Evolutionary conservation across 2,797 vertebrate species (phyloP).

Genomic region (Dallia pectoralis): DNA sequence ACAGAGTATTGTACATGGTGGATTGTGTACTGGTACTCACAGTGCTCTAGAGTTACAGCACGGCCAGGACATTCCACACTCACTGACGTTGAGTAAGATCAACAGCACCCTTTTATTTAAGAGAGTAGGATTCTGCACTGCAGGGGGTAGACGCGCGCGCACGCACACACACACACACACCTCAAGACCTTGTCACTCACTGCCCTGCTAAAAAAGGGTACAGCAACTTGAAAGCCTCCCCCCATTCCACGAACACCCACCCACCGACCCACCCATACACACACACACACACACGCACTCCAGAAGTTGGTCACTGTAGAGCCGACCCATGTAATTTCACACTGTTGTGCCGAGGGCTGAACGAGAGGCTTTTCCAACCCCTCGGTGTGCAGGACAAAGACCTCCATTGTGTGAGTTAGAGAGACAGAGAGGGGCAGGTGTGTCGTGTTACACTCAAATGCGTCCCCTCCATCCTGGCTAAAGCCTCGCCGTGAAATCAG

Average conservation of each 20-base stretch:
- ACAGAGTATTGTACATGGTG: slow-evolving; percentile 30
- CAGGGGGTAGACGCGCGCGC: neutral
- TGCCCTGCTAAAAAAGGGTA: slow-evolving; percentile 27
- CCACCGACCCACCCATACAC: no score
- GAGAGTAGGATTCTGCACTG: neutral
- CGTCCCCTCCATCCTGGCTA: slow-evolving; percentile 46
- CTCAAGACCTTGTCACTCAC: slow-evolving; percentile 25
- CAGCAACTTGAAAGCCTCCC: slow-evolving; percentile 15
- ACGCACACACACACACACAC: neutral
- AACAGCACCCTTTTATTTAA: slow-evolving; percentile 16
- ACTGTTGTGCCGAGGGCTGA: slow-evolving; percentile 54
- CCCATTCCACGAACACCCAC: neutral
- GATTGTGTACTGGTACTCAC: slow-evolving; percentile 27
- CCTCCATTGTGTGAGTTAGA: slow-evolving; percentile 54
- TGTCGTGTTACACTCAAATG: slow-evolving; percentile 67
- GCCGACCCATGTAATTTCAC: slow-evolving; percentile 67
- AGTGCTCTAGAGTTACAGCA: slow-evolving; percentile 49
- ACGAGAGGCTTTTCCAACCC: slow-evolving; percentile 40
- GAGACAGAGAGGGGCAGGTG: slow-evolving; percentile 49
- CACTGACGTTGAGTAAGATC: slow-evolving; percentile 27
- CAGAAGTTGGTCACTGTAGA: slow-evolving; percentile 56
- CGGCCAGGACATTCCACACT: neutral
- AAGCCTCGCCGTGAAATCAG: slow-evolving; percentile 52
- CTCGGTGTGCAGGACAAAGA: slow-evolving; percentile 59
- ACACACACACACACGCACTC: slow-evolving; percentile 46